Percentiles rank a stretch among this genome's conserved stretches.
Conservation (phyloP, 2,113 vertebrate species). For the Vicugna pacos region DNA sequence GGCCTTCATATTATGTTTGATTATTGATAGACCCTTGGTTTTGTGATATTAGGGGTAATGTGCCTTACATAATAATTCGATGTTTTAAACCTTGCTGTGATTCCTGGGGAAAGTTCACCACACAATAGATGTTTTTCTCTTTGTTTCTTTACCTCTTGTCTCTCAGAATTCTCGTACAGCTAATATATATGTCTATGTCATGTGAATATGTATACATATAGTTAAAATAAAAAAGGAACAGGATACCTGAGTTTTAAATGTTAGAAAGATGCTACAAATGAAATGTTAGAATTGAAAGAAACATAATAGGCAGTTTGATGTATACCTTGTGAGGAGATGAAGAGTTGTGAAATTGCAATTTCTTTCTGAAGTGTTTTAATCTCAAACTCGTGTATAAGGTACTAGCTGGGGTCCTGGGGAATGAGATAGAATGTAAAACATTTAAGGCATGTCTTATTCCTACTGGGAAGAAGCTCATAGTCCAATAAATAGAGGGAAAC, state of each 20-base stretch:
- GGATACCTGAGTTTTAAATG: not conserved
- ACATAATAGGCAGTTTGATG: conserved; percentile 37
- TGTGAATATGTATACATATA: not conserved
- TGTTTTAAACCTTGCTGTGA: conserved; percentile 10
- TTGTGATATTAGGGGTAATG: not conserved
- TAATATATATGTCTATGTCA: not conserved
- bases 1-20: not conserved
- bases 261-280: conserved; percentile 24
- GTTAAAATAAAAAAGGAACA: not conserved
- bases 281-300: not conserved
- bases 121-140: not conserved
- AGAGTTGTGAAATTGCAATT: not conserved
- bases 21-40: not conserved
- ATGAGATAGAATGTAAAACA: not conserved
- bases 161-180: not conserved
- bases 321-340: conserved; percentile 2
- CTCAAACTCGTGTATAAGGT: not conserved
- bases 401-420: not conserved
- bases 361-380: conserved; percentile 24
- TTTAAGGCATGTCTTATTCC: not conserved
- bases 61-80: not conserved
- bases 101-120: not conserved
- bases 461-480: not conserved
- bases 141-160: not conserved
- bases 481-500: not conserved